Evolutionary conservation across 2,797 vertebrate genomes (phyloP).

Genomic region (Oryzias dopingdopingensis): DNA sequence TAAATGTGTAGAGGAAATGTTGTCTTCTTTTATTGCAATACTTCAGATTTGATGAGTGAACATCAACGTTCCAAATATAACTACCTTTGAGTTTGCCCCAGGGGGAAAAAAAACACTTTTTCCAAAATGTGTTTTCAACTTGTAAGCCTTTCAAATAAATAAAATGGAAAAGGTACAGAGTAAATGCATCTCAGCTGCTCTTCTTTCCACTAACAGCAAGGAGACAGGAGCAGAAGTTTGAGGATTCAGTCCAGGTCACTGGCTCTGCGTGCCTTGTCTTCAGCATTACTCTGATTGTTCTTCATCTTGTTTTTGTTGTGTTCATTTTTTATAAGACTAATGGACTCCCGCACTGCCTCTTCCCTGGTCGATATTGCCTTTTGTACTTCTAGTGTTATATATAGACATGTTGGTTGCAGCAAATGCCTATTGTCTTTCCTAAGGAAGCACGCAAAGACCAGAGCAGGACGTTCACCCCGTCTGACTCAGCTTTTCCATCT

Average conservation of each 20-base stretch:
- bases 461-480: slow-evolving; percentile 18
- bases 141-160: slow-evolving; percentile 31
- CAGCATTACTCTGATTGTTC: slow-evolving; percentile 44
- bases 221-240: slow-evolving; percentile 48
- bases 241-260: slow-evolving; percentile 55
- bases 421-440: slow-evolving; percentile 64
- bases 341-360: slow-evolving; percentile 64
- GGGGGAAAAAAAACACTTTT: slow-evolving; percentile 35
- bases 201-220: slow-evolving; percentile 42
- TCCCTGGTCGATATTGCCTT: slow-evolving; percentile 57
- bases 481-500: slow-evolving; percentile 6
- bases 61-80: slow-evolving; percentile 37
- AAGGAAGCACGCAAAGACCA: slow-evolving; percentile 50
- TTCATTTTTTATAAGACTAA: slow-evolving; percentile 82
- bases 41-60: slow-evolving; percentile 24
- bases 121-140: slow-evolving; percentile 26
- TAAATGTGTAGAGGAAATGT: slow-evolving; percentile 46
- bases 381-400: slow-evolving; percentile 70
- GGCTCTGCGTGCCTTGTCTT: slow-evolving; percentile 64
- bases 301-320: slow-evolving; percentile 51
- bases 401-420: slow-evolving; percentile 57
- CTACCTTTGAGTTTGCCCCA: slow-evolving; percentile 25
- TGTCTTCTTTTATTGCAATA: slow-evolving; percentile 26
- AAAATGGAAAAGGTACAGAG: slow-evolving; percentile 14
- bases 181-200: slow-evolving; percentile 33